These are phyloP conservation scores for Notarius lentiginosus DNA, from an alignment of 2,113 vertebrate species.

Conservation along the genomic window DNA sequence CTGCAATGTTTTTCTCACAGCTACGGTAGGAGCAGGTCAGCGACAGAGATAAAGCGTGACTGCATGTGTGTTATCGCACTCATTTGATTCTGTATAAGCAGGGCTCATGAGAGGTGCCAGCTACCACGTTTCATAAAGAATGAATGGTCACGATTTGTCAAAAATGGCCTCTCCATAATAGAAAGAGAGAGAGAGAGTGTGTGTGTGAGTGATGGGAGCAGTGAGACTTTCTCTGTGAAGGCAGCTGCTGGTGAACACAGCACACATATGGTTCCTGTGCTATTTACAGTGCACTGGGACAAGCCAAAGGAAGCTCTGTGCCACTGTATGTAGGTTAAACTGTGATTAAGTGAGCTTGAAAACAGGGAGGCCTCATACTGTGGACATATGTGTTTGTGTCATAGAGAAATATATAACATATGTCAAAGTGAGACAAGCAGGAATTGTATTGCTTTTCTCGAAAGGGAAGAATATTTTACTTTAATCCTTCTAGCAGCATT, in stretches of 20 bases:
- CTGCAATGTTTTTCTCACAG: slow-evolving; percentile 28
- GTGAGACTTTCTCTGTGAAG: slow-evolving; percentile 28
- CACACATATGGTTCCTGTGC: slow-evolving; percentile 25
- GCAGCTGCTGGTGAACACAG: slow-evolving; percentile 20
- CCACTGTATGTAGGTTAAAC: slow-evolving; percentile 25
- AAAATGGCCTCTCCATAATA: neutral
- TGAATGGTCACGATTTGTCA: slow-evolving; percentile 1
- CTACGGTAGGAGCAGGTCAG: slow-evolving; percentile 23
- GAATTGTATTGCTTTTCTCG: neutral
- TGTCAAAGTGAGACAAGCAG: slow-evolving; percentile 6
- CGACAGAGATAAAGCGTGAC: slow-evolving; percentile 9
- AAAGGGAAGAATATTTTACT: neutral
- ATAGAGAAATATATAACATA: slow-evolving; percentile 10
- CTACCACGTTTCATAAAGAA: neutral
- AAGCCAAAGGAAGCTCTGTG: slow-evolving; percentile 31
- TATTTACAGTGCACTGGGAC: slow-evolving; percentile 33
- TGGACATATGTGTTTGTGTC: slow-evolving; percentile 21
- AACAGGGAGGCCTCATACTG: slow-evolving; percentile 30
- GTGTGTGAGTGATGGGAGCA: slow-evolving; percentile 36
- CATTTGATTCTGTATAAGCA: slow-evolving; percentile 4
- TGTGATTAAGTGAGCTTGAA: slow-evolving; percentile 35
- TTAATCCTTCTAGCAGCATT: neutral
- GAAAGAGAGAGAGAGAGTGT: neutral
- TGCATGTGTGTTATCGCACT: slow-evolving; percentile 7
- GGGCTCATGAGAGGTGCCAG: neutral